Base-by-base conservation (phyloP, 30 jellyfish, hydroid and myxozoan genomes). In the Hydractinia echinata region DNA sequence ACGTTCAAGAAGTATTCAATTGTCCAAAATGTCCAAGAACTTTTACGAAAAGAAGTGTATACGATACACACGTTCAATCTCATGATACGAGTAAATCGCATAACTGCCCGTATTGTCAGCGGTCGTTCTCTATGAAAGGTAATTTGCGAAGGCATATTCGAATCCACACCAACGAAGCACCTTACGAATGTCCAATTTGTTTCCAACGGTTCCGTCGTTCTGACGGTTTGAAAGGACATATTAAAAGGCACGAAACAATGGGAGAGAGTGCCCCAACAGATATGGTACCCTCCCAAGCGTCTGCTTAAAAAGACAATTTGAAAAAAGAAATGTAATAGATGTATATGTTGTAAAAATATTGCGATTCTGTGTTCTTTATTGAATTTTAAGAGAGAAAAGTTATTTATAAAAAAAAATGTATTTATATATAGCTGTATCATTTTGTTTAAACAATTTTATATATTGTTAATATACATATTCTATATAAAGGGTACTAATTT, bases 201-300 rank as follows among this genome's bases (percentile, higher is more conserved):
- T 80, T 80, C 66, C 87, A 80, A 61, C 87, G 87, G 10, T 80
- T 80, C 84, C 83, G 87, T 11, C 81, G 87, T 44, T 80, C 87
- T 10, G 87, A 80, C 66, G 87, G 87, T 8, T 50, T 80, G 18
- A 80, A 80, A 51, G 87, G 87, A 5, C 87, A 80, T 66, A 80
- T 80, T 5, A 80, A 80, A 80, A 52, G 87, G 44, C 87, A 80
- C 82, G 87, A 80, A 80, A 80, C 87, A 67, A 19, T 80, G 51
- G 87, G 87, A 14, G 87, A 80, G 16, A 80, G 83, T 61, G 82
- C 83, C n/a, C 87, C 87, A 5, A 67, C 73, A 30, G 87, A 80
- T 56, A 61, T 80, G 87, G 84, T 80, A 13, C 87, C 87, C 48
- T 60, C 87, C 44, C 87, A 80, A 66, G 87, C 87, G 48, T 53